Conservation (phyloP, 1,140 invertebrate species). For the Heliconius hewitsoni region DNA sequence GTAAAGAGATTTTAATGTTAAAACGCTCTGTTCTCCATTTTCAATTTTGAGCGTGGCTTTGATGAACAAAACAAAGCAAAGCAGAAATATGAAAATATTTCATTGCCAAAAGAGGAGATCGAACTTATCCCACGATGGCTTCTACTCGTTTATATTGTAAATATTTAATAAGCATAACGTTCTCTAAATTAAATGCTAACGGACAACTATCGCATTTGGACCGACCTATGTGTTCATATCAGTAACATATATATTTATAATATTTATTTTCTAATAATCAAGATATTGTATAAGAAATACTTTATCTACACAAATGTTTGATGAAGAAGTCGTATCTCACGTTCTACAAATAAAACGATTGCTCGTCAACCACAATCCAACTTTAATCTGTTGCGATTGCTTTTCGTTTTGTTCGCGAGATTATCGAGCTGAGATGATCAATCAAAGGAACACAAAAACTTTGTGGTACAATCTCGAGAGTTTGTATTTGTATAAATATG, state of each 20-base stretch:
- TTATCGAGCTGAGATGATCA: slow-evolving; percentile 35
- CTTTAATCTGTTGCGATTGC: slow-evolving; percentile 15
- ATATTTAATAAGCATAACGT: no score
- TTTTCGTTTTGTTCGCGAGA: slow-evolving; percentile 17
- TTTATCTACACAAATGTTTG: background rate
- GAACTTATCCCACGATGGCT: no score
- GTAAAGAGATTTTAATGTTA: no score
- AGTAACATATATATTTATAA: background rate
- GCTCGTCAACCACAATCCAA: slow-evolving; percentile 1
- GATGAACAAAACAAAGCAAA: no score
- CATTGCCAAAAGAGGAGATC: no score
- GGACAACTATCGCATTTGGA: no score
- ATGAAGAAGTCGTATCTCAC: background rate
- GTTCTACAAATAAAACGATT: slow-evolving; percentile 6
- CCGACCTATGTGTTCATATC: no score
- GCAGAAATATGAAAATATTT: no score
- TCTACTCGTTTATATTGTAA: no score
- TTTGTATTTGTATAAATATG: background rate
- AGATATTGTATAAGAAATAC: background rate
- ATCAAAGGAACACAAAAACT: slow-evolving; percentile 35
- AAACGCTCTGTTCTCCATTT: background rate
- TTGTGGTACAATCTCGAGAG: background rate
- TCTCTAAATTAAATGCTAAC: no score
- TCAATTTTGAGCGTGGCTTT: background rate
- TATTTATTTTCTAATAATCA: background rate